Percentiles rank a stretch among this genome's conserved stretches.
phyloP scores from a whole-genome alignment of 2,113 vertebrate species.

The Dryoscopus gambensis region DNA sequence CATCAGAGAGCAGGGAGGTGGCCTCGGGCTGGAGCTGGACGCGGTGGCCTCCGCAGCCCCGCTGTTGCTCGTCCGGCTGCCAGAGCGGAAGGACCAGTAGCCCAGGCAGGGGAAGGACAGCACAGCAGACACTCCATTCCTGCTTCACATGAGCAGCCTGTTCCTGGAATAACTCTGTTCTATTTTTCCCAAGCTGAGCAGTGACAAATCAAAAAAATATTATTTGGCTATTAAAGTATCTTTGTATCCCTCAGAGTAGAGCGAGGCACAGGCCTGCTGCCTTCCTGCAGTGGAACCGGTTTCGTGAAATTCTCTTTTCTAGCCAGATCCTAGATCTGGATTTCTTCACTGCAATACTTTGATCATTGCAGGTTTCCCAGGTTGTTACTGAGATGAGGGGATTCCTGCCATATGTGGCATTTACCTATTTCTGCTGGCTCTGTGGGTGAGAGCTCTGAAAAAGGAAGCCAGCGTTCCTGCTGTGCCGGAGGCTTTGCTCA shows the following conservation, averaged over 20 bases:
- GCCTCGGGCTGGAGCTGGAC: not conserved
- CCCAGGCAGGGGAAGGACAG: not conserved
- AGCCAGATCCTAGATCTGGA: not conserved
- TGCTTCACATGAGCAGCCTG: not conserved
- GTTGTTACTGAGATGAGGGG: not conserved
- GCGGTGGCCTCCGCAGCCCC: not conserved
- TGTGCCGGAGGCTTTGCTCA: not conserved
- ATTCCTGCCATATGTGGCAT: not conserved
- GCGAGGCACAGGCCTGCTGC: fast-evolving
- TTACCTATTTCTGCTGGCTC: not conserved
- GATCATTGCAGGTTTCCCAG: not conserved
- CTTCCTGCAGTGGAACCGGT: not conserved
- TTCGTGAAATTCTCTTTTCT: fast-evolving
- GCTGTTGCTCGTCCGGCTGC: not conserved
- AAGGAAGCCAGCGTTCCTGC: not conserved
- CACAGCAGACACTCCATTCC: not conserved
- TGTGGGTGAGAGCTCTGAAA: not conserved
- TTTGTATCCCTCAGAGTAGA: not conserved
- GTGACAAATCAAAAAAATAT: not conserved
- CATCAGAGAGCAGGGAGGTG: not conserved
- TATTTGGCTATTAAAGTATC: not conserved
- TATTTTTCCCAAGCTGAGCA: not conserved
- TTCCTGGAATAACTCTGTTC: not conserved
- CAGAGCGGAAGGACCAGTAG: not conserved
- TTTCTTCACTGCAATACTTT: fast-evolving